Conservation (phyloP, 2,888 invertebrate species). For the Agelastica alni region DNA sequence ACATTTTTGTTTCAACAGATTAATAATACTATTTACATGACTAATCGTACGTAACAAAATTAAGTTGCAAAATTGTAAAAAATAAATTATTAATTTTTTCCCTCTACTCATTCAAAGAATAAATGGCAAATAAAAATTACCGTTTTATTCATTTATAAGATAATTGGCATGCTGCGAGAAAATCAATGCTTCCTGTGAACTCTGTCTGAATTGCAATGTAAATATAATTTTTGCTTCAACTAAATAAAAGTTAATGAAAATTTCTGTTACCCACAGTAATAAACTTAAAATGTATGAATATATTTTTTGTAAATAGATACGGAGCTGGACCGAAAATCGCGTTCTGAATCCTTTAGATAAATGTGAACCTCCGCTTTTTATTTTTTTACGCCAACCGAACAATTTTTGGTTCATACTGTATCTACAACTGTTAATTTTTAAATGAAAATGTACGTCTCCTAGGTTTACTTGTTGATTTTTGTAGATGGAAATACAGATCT, state of each 20-base stretch:
- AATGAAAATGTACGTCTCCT: constrained; percentile 16
- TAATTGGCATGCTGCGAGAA: too few species aligned
- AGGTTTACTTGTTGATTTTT: constrained; percentile 34
- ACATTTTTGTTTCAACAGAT: too few species aligned
- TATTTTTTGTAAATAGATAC: constrained; percentile 24
- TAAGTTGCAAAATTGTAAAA: too few species aligned
- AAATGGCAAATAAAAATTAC: too few species aligned
- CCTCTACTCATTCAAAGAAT: too few species aligned
- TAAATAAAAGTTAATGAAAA: neutral
- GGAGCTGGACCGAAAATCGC: constrained; percentile 20
- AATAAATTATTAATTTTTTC: too few species aligned
- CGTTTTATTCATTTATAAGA: too few species aligned
- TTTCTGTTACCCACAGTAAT: constrained; percentile 12
- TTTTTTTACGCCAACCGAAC: constrained; percentile 25
- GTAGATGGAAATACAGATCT: constrained; percentile 33
- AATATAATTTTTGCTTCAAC: constrained; percentile 16
- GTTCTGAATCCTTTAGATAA: constrained; percentile 16
- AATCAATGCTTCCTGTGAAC: constrained; percentile 13
- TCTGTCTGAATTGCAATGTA: constrained; percentile 15
- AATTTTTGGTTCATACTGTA: constrained; percentile 26
- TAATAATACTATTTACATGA: too few species aligned
- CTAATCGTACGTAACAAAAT: too few species aligned
- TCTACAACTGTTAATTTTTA: constrained; percentile 28
- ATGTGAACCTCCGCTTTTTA: constrained; percentile 27
- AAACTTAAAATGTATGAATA: constrained; percentile 11